Percentiles rank a stretch among this genome's conserved stretches.
phyloP scores from a whole-genome alignment of 2,797 vertebrate genomes.

The Esox lucius region DNA sequence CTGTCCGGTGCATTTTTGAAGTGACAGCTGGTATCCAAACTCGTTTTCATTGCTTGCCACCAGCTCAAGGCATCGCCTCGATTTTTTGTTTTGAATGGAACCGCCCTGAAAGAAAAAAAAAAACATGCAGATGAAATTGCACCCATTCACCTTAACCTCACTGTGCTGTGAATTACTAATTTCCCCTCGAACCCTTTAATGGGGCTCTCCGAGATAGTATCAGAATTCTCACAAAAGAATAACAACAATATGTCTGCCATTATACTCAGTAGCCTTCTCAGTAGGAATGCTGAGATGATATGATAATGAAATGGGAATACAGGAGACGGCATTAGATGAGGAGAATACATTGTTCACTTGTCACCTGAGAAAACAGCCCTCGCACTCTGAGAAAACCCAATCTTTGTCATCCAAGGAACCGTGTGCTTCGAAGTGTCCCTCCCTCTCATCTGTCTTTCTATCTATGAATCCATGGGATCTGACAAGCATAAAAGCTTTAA shows the following conservation, averaged over 20 bases:
- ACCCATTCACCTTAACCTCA: constrained; percentile 38
- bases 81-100: constrained; percentile 96
- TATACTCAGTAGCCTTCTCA: constrained; percentile 30
- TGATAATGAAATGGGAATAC: constrained; percentile 19
- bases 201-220: constrained; percentile 41
- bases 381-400: neutral
- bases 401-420: neutral
- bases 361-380: neutral
- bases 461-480: neutral
- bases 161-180: constrained; percentile 41
- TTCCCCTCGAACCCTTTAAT: constrained; percentile 31
- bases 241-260: constrained; percentile 37
- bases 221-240: constrained; percentile 44
- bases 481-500: constrained; percentile 16
- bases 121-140: constrained; percentile 49
- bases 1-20: constrained; percentile 95
- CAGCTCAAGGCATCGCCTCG: constrained; percentile 94
- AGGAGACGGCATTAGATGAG: constrained; percentile 2
- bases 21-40: constrained; percentile 90
- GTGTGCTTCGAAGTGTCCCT: neutral
- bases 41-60: constrained; percentile 87
- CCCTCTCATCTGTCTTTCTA: neutral
- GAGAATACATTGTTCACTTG: constrained; percentile 6
- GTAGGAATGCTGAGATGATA: constrained; percentile 11
- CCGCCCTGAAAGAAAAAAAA: constrained; percentile 82